Evolutionary conservation across 2,113 vertebrate species (phyloP).

Genomic region (Datnioides undecimradiatus): DNA sequence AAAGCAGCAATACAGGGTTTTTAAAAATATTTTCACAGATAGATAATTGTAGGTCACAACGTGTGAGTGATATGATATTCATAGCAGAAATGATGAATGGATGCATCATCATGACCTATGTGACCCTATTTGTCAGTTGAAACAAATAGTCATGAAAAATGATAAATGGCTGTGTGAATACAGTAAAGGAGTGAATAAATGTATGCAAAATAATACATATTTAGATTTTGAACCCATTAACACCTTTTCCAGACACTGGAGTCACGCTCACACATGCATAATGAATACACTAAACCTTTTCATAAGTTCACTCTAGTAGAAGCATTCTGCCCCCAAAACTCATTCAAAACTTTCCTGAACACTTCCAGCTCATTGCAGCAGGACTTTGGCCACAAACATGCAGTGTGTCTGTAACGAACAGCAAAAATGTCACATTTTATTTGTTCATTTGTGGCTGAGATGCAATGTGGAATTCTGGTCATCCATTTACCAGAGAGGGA

Average conservation of each 20-base stretch:
- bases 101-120: constrained; percentile 67
- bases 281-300: neutral
- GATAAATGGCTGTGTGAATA: constrained; percentile 64
- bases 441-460: constrained; percentile 88
- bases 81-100: constrained; percentile 39
- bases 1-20: neutral
- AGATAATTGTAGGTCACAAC: constrained; percentile 9
- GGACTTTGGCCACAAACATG: constrained; percentile 69
- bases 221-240: constrained; percentile 15
- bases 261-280: neutral
- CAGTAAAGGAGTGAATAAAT: constrained; percentile 36
- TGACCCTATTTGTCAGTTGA: constrained; percentile 65
- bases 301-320: neutral
- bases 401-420: constrained; percentile 47
- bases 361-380: constrained; percentile 27
- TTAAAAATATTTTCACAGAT: neutral
- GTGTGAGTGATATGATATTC: constrained; percentile 24
- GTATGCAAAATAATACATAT: constrained; percentile 17
- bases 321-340: neutral
- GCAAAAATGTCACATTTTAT: constrained; percentile 86
- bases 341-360: constrained; percentile 8
- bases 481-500: constrained; percentile 84
- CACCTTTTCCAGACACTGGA: constrained; percentile 1
- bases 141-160: constrained; percentile 75
- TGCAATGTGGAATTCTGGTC: constrained; percentile 87